Conservation (phyloP, 2,888 invertebrate genomes). For the Nudaria mundana region DNA sequence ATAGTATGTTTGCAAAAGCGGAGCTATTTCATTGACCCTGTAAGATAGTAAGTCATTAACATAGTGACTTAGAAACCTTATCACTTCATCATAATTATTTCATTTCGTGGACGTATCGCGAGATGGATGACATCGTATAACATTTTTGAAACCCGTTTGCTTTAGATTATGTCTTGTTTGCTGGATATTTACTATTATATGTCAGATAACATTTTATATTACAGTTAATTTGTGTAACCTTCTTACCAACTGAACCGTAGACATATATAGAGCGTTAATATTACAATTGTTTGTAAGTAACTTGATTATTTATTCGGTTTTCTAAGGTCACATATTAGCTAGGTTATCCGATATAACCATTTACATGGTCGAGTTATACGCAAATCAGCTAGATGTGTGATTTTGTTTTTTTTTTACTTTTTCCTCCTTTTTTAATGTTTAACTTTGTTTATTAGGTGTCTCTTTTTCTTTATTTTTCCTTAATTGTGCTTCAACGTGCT, state of each 20-base stretch:
- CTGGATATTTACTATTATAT: slow-evolving; percentile 12
- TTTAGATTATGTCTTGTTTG: slow-evolving; percentile 18
- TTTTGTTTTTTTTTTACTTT: too few species aligned
- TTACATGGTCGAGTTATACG: too few species aligned
- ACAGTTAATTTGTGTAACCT: slow-evolving; percentile 10
- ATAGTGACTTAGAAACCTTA: too few species aligned
- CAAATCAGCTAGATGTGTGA: too few species aligned
- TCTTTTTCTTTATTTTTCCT: too few species aligned
- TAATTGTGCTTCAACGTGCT: too few species aligned
- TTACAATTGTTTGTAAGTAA: background rate
- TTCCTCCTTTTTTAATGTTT: too few species aligned
- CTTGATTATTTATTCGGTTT: too few species aligned
- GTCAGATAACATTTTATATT: slow-evolving; percentile 14
- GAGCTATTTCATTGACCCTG: slow-evolving; percentile 13
- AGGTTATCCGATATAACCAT: too few species aligned
- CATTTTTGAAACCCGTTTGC: slow-evolving; percentile 8
- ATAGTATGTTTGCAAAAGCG: slow-evolving; percentile 7
- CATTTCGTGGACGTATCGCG: slow-evolving; percentile 11
- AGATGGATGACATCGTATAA: background rate
- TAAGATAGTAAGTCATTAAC: slow-evolving; percentile 21
- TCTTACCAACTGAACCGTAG: slow-evolving; percentile 2
- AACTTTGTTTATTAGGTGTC: too few species aligned
- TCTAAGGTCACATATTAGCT: too few species aligned
- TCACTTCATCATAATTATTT: slow-evolving; percentile 16
- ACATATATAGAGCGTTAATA: background rate